Evolutionary conservation across 2,888 invertebrate genomes (phyloP).

Genomic region (Fragum whitleyi): DNA sequence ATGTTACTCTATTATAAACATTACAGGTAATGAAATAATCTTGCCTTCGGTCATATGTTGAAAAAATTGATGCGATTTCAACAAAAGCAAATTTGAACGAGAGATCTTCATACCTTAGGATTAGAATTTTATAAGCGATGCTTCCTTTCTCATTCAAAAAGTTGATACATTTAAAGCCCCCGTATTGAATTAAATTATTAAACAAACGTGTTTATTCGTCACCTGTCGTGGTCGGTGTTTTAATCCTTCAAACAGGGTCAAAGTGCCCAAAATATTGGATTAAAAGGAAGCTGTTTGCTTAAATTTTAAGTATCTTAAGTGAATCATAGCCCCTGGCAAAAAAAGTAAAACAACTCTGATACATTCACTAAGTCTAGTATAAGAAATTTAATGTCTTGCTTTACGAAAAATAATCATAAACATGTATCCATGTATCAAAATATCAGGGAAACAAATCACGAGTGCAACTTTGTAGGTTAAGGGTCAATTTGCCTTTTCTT

Average conservation of each 20-base stretch:
- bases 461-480: too few relatives aligned
- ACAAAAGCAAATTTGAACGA: background rate
- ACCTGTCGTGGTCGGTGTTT: conserved; percentile 40
- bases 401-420: too few relatives aligned
- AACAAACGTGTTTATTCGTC: conserved; percentile 49
- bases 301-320: background rate
- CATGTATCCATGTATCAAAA: too few relatives aligned
- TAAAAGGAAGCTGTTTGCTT: conserved; percentile 15
- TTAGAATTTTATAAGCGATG: conserved; percentile 13
- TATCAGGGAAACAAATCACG: too few relatives aligned
- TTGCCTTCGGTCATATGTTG: too few relatives aligned
- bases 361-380: too few relatives aligned
- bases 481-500: too few relatives aligned
- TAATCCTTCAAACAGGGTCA: conserved; percentile 30
- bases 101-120: background rate
- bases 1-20: too few relatives aligned
- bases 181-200: conserved; percentile 34
- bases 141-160: conserved; percentile 16
- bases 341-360: too few relatives aligned
- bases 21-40: too few relatives aligned
- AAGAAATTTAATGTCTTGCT: too few relatives aligned
- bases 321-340: background rate
- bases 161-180: conserved; percentile 49
- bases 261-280: conserved; percentile 21
- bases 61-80: background rate